Evolutionary conservation across 1,140 invertebrate genomes (phyloP).

Genomic region (Scaptodrosophila lebanonensis): DNA sequence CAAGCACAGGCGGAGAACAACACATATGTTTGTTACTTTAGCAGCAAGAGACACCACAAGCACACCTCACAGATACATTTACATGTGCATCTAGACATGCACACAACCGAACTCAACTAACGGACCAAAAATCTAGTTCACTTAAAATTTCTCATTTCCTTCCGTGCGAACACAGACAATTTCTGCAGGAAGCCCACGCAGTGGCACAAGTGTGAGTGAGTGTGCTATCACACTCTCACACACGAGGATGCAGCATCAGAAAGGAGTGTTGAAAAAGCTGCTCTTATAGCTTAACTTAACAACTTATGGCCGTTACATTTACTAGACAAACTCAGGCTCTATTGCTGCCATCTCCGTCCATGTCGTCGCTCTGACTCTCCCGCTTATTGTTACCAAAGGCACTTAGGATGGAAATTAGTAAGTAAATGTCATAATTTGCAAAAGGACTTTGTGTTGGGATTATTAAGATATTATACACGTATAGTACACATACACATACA

Average conservation of each 20-base stretch:
- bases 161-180: slow-evolving; percentile 23
- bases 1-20: slow-evolving; percentile 1
- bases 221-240: too few species aligned
- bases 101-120: slow-evolving; percentile 26
- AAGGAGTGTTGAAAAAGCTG: slow-evolving; percentile 18
- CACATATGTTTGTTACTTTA: slow-evolving; percentile 14
- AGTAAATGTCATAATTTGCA: slow-evolving; percentile 72
- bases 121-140: slow-evolving; percentile 54
- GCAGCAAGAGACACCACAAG: slow-evolving; percentile 1
- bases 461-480: slow-evolving; percentile 61
- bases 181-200: slow-evolving; percentile 20
- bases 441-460: slow-evolving; percentile 60
- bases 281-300: slow-evolving; percentile 64
- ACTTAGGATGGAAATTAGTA: slow-evolving; percentile 73
- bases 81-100: slow-evolving; percentile 4
- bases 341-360: too few species aligned
- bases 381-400: slow-evolving; percentile 51
- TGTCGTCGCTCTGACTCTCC: slow-evolving; percentile 5
- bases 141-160: slow-evolving; percentile 56
- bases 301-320: slow-evolving; percentile 52
- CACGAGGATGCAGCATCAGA: background rate
- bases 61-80: slow-evolving; percentile 1
- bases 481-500: slow-evolving; percentile 9
- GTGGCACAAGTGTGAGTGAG: slow-evolving; percentile 7
- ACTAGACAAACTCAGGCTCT: too few species aligned